Evolutionary conservation across 2,797 vertebrate genomes (phyloP).

Genomic region (Scomberomorus guttatus): DNA sequence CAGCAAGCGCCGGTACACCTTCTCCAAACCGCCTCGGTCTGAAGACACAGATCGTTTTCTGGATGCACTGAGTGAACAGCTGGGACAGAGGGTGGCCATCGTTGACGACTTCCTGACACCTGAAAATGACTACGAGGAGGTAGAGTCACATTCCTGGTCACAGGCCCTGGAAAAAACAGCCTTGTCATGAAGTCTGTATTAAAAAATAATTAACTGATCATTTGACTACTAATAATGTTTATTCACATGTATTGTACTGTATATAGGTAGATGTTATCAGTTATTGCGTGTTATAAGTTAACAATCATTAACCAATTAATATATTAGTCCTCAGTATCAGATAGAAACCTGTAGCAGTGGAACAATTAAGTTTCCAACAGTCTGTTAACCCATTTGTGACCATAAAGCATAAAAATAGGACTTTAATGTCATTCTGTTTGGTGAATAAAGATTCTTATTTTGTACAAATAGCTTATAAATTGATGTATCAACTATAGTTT

Average conservation of each 20-base stretch:
- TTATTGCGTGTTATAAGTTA: background rate
- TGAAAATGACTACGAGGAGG: constrained; percentile 98
- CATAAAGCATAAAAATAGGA: background rate
- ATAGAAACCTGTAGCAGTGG: background rate
- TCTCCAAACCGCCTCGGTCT: constrained; percentile 91
- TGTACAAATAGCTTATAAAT: background rate
- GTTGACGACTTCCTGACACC: constrained; percentile 96
- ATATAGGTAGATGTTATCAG: background rate
- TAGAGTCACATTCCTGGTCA: constrained; percentile 63
- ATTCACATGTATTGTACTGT: too few relatives aligned
- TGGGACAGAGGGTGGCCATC: constrained; percentile 91
- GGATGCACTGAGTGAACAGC: constrained; percentile 93
- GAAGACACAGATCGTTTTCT: constrained; percentile 96
- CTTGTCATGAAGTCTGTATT: too few relatives aligned
- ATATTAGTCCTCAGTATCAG: background rate
- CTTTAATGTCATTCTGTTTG: background rate
- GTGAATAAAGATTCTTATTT: background rate
- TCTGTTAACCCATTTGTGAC: background rate
- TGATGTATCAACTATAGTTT: background rate
- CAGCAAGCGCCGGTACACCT: constrained; percentile 93
- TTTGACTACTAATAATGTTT: too few relatives aligned
- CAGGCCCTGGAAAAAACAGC: too few relatives aligned
- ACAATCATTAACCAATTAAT: background rate
- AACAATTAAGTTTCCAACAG: background rate
- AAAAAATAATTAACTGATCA: too few relatives aligned